Evolutionary conservation across 35 echinoderm and acorn worm genomes (phyloP), one percentile per base, ranked within the genome.

Genomic region (Eucidaris tribuloides): DNA sequence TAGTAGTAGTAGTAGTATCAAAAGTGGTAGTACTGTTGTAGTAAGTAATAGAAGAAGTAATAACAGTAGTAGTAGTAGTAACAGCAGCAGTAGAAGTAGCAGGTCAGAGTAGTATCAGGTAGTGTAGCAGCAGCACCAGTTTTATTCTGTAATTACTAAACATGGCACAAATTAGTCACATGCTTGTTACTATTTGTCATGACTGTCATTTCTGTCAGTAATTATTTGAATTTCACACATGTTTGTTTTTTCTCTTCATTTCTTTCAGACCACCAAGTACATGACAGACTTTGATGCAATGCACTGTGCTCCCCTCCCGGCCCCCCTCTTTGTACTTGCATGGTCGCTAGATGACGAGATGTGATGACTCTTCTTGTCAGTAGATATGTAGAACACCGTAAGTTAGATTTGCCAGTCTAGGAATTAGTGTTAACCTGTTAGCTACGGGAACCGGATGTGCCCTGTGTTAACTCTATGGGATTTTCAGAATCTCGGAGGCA

Each of bases 261-360:
- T 76, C 30, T 27, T 85, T 38, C 71, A 99, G 96, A 91, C 83
- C 32, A 64, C 84, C 34, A 99, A 99, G 68, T 99, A 99, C 70
- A 82, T 99, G 87, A 80, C 79, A 33, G 96, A 99, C 55, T 99
- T 90, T 87, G 90, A 99, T 37, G 84, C 96, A 18, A 87, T 87
- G 20, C 96, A 99, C 71, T 99, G 96, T 42, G 86, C 83, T 22
- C 90, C 90, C 17, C 70, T 99, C 14, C 96, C 96, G 7, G 38
- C 83, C 9, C 74, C 76, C 14, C 62, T 88, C 29, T 99, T 99
- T 65, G 45, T 83, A 25, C 74, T 81, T 79, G 90, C 96, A 24
- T 99, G 96, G 96, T 76, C 66, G 18, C 83, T 99, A 5, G 82
- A 92, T 22, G 86, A 86, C 25, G 85, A 81, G 13, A 65, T 84